Percentiles rank a stretch among this genome's conserved stretches.
These are phyloP conservation scores for Rhabdophis nuchalis DNA, from an alignment of 2,797 vertebrate species.

Conservation along the genomic window DNA sequence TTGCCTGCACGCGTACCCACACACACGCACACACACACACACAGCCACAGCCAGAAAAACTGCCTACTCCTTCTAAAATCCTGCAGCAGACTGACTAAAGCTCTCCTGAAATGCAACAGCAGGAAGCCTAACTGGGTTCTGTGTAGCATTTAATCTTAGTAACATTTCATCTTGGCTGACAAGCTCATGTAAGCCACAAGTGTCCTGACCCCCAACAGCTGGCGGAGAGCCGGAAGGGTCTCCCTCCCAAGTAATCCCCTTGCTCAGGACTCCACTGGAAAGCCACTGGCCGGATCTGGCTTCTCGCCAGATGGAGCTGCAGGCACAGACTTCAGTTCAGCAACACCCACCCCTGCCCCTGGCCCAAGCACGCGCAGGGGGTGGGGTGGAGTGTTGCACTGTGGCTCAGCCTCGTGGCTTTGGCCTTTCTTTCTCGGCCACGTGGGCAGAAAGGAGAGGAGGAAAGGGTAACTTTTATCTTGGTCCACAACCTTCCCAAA, in stretches of 20 bases:
- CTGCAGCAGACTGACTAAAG: not conserved
- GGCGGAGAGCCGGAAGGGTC: conserved; percentile 21
- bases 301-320: conserved; percentile 39
- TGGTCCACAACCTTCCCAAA: not conserved
- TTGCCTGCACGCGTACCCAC: no score
- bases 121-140: conserved; percentile 69
- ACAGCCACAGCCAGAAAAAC: not conserved
- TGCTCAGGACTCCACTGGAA: conserved; percentile 49
- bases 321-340: not conserved
- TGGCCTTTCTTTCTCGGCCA: not conserved
- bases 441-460: not conserved
- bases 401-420: not conserved
- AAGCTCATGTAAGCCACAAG: conserved; percentile 70
- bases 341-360: conserved; percentile 24
- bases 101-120: conserved; percentile 50
- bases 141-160: conserved; percentile 75
- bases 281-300: conserved; percentile 35
- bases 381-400: not conserved
- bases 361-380: not conserved
- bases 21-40: not conserved
- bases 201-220: conserved; percentile 46
- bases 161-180: conserved; percentile 76
- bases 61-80: not conserved
- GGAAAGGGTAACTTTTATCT: not conserved
- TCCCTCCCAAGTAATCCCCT: conserved; percentile 43